Percentiles rank a stretch among this genome's conserved stretches.
Evolutionary conservation across 2,113 vertebrate genomes (phyloP).

Genomic region (Machaerirhynchus nigripectus): DNA sequence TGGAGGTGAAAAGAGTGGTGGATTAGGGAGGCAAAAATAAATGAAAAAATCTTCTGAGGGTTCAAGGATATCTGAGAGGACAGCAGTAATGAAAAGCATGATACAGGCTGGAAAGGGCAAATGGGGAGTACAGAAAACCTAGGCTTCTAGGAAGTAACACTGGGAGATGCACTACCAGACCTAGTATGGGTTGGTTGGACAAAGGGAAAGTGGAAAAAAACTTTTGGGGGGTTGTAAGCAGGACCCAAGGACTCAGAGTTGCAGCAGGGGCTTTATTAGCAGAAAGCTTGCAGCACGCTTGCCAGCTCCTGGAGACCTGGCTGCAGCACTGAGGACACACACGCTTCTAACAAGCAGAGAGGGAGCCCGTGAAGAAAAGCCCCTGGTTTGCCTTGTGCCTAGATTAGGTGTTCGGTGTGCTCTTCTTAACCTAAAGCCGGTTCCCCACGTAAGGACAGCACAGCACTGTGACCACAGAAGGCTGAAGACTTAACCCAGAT

Average conservation of each 20-base stretch:
- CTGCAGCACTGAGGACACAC: rapidly evolving
- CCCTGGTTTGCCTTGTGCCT: neutral
- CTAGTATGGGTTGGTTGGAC: neutral
- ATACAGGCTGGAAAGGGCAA: neutral
- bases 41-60: neutral
- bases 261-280: slow-evolving; percentile 6
- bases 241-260: neutral
- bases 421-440: neutral
- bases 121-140: neutral
- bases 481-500: slow-evolving; percentile 23
- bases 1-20: neutral
- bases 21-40: neutral
- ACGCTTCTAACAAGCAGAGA: neutral
- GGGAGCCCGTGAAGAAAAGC: neutral
- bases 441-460: neutral
- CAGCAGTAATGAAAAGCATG: neutral
- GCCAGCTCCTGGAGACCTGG: neutral
- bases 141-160: neutral
- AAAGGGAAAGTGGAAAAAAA: neutral
- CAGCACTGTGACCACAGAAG: neutral
- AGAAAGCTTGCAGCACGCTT: neutral
- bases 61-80: neutral
- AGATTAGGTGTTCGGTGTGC: neutral
- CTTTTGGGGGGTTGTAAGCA: neutral
- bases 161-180: neutral